These are phyloP conservation scores for Sinohyriopsis cumingii DNA, from an alignment of 2,888 invertebrate genomes.

Conservation along the genomic window DNA sequence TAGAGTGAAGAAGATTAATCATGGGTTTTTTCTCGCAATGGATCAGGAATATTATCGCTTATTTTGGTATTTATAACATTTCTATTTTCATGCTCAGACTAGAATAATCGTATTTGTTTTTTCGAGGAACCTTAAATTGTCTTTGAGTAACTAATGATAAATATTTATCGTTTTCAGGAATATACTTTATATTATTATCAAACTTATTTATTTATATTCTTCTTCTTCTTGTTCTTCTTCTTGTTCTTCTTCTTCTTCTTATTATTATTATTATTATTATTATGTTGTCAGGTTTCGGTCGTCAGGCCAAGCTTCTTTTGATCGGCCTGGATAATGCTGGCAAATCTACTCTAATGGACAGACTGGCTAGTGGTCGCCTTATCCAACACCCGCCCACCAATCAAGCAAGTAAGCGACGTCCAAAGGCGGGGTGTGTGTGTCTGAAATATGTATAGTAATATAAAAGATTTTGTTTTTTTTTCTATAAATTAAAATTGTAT, in stretches of 20 bases:
- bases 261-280: not conserved
- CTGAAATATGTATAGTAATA: not conserved
- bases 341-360: conserved; percentile 45
- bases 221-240: too few relatives aligned
- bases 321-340: conserved; percentile 53
- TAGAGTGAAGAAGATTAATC: too few relatives aligned
- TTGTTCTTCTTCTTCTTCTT: too few relatives aligned
- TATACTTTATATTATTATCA: not conserved
- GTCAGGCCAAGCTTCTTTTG: conserved; percentile 40
- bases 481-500: too few relatives aligned
- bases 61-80: conserved; percentile 23
- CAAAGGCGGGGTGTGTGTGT: not conserved
- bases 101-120: not conserved
- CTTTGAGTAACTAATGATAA: not conserved
- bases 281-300: conserved; percentile 34
- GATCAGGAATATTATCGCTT: conserved; percentile 26
- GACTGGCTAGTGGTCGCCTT: conserved; percentile 31
- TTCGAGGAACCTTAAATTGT: not conserved
- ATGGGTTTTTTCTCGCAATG: conserved; percentile 31
- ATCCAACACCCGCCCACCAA: conserved; percentile 42
- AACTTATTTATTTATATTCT: too few relatives aligned
- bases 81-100: not conserved
- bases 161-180: not conserved
- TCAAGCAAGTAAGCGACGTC: conserved; percentile 28
- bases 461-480: not conserved